A percentile compares a stretch with the other conserved stretches of the same genome.
Conservation (phyloP, 2,797 vertebrate genomes). For the Percopsis omiscomaycus region DNA sequence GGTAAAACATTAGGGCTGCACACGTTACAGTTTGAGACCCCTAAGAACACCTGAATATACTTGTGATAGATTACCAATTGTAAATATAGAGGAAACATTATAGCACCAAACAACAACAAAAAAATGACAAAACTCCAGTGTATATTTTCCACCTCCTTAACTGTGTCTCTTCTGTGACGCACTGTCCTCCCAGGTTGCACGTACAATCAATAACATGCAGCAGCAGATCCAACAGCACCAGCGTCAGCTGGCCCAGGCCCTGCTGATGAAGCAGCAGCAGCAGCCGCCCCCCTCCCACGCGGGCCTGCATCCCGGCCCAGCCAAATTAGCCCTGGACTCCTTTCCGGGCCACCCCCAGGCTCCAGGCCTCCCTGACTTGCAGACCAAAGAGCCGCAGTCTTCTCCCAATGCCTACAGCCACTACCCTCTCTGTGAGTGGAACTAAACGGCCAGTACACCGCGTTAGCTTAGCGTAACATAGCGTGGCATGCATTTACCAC, state of each 20-base stretch:
- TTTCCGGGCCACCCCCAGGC: constrained; percentile 90
- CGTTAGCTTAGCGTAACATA: too few species aligned
- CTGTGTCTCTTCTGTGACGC: constrained; percentile 1
- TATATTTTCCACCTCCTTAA: constrained; percentile 3
- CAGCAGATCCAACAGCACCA: constrained; percentile 99
- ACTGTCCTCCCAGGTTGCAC: constrained; percentile 87
- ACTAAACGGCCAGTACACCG: too few species aligned
- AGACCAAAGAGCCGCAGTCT: constrained; percentile 99
- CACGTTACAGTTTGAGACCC: too few species aligned
- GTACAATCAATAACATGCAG: constrained; percentile 99
- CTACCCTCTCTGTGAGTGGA: constrained; percentile 89
- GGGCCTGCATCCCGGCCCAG: constrained; percentile 86
- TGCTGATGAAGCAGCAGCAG: constrained; percentile 95
- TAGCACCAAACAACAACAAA: not conserved
- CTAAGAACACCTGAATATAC: too few species aligned
- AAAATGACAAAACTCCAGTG: not conserved
- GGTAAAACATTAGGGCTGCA: too few species aligned
- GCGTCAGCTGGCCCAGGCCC: constrained; percentile 98
- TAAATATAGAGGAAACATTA: too few species aligned
- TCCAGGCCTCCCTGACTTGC: constrained; percentile 91
- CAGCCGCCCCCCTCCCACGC: constrained; percentile 82
- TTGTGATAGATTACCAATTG: too few species aligned
- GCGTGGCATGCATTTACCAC: too few species aligned
- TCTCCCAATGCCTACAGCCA: constrained; percentile 90
- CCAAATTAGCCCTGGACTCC: constrained; percentile 92